Conservation (phyloP, 2,113 vertebrate species). For the Pterocles orientalis region DNA sequence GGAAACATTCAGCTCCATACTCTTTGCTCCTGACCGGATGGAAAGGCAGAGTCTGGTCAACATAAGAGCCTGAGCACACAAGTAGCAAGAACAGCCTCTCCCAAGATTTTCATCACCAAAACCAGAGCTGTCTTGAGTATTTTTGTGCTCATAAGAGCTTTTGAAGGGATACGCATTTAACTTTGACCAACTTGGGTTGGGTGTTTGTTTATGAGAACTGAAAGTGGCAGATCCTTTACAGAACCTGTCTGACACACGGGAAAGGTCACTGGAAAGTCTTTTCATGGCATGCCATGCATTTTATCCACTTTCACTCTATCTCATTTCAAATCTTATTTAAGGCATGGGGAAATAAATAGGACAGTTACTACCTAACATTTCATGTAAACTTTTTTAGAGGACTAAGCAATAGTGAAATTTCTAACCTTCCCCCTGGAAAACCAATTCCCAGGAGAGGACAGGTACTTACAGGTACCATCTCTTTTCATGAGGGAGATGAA, state of each 20-base stretch:
- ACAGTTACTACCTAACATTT: neutral
- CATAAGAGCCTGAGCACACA: neutral
- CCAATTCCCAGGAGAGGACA: neutral
- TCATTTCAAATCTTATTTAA: neutral
- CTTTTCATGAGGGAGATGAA: conserved; percentile 2
- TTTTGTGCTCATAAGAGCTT: neutral
- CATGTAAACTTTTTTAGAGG: neutral
- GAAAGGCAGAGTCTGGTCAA: neutral
- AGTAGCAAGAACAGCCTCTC: neutral
- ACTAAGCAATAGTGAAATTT: neutral
- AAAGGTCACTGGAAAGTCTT: neutral
- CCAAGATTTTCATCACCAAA: neutral
- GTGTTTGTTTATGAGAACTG: neutral
- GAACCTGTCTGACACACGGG: neutral
- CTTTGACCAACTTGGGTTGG: neutral
- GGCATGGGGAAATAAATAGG: neutral
- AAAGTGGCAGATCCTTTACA: neutral
- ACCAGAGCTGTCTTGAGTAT: neutral
- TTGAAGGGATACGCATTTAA: neutral
- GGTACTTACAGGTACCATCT: neutral
- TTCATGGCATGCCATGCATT: fast-evolving
- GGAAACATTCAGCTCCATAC: neutral
- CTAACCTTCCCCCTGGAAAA: neutral
- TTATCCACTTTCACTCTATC: neutral
- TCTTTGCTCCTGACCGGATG: neutral